Evolutionary conservation across 2,888 invertebrate genomes (phyloP), one percentile per base, ranked within the genome.

Genomic region (Phengaris arion): DNA sequence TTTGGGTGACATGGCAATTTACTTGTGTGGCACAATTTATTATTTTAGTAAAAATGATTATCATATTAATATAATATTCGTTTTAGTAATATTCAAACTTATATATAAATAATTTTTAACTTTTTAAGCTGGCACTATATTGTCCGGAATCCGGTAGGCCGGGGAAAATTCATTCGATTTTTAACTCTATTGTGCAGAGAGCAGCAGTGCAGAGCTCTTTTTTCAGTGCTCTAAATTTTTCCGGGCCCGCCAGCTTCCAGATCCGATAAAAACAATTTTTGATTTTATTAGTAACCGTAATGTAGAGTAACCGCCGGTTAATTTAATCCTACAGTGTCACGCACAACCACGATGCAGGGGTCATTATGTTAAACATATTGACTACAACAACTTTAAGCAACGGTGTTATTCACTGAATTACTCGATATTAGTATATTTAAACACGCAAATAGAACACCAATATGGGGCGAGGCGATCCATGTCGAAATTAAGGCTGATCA

Each of bases 391-490:
- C 84, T 86, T 87, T 87, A 86, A 88, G 83, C 87, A 85, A 86
- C 82, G 79, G 83, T 87, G 88, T 90, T 90, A 90, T 89, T 90
- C 85, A 89, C 87, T 89, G 83, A 87, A 89, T 89, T 86, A 88
- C 86, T 87, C 83, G 81, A 82, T 87, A 87, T 90, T 89, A 89
- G 88, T 91, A 87, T 86, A 87, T 86, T 85, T 86, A 85, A 87
- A 85, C 90, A 91, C 90, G 91, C 89, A 88, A 88, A 80, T 80
- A 76, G 77, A 77, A 76, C 77, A 76, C 76, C 77, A 79, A 74
- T 51, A 55, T 74, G 74, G 75, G 83, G 83, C 82, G 83, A 82
- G 81, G 82, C 79, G 84, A 85, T 85, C 82, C 83, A 82, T 83
- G 83, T 82, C 83, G 83, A 84, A 84, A 83, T 78, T 84, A 81